Evolutionary conservation across 2,113 vertebrate genomes (phyloP), one percentile per base, ranked within the genome.

Genomic region (Tetrao urogallus): DNA sequence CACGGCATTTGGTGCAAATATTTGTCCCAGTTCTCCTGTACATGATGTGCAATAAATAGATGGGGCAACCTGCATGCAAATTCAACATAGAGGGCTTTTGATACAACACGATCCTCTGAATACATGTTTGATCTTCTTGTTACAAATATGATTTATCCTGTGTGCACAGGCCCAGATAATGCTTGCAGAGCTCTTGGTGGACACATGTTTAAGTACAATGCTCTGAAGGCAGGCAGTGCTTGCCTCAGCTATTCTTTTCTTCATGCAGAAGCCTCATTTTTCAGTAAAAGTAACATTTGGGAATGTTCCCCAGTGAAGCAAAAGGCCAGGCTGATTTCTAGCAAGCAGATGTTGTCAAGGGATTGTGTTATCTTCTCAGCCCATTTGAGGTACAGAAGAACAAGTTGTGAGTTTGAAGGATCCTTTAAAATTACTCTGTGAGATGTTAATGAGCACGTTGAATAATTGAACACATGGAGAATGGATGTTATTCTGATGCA

Each of bases 141-240:
- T 36, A 16, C 25, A 93, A 28, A 38, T 16, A 22, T 0, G 1
- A 42, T 88, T 81, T 83, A 9, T 52, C 13, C 45, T 22, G 47
- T 63, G 27, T 13, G 42, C 45, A 86, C 64, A 72, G 36, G 58
- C 67, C 56, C 32, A 57, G 27, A 11, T 34, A 70, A 63, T n/a
- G 42, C 69, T 61, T 67, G 12, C 64, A 88, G 79, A 45, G 71
- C 42, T 25, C 14, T 25, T 9, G 3, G 19, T 25, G 79, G 79
- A 24, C 20, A 17, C 0, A 2, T n/a, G 11, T 61, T 82, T 30
- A 45, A 80, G 18, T 7, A 20, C 22, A 34, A 0, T 34, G 12
- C n/a, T 61, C 52, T 38, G 82, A n/a, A 20, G 11, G 13, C 22
- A 61, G 12, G 38, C 7, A 12, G 13, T 69, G 74, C 40, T 48